Base-by-base conservation (phyloP, 2,113 vertebrate genomes). In the Calyptomena viridis region DNA sequence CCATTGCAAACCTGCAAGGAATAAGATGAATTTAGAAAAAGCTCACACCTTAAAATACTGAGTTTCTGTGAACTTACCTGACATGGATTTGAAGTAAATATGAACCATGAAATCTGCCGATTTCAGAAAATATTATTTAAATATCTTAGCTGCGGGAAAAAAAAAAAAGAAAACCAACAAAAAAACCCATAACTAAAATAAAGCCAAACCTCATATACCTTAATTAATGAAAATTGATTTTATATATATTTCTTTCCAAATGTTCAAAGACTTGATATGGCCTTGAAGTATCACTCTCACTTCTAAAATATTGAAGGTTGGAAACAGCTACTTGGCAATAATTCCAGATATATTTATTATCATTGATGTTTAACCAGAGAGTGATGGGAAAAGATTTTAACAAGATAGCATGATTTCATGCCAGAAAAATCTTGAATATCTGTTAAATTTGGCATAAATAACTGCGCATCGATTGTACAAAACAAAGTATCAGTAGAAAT, bases 171-270 rank as follows among this genome's bases (percentile, higher is more conserved):
- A n/a, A n/a, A n/a, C n/a, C n/a, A n/a, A n/a, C n/a, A n/a, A n/a
- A n/a, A n/a, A n/a, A n/a, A n/a, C n/a, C 2, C 1, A 40, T 11
- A 1, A 28, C 3, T 18, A 23, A 74, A 68, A 80, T 23, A 47
- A 56, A 84, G 5, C 0, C 5, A 78, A 84, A 19, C 5, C 4
- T 27, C 13, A 18, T 1, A 15, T 60, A 37, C 6, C 25, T 35
- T 55, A 78, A 50, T 14, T 72, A 47, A 47, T 27, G 2, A 72
- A 67, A 78, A 59, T 1, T 21, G 0, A 17, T 62, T 75, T 60
- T 66, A 39, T 40, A 53, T 22, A 5, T 47, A 33, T 73, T 83
- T 71, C 2, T 52, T 55, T 63, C 8, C 20, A 73, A 33, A 30
- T 58, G 7, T 31, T 85, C 44, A 78, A 11, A 3, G 63, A 33